These are phyloP conservation scores for Lethrus apterus DNA, from an alignment of 1,140 invertebrate species.

Conservation along the genomic window DNA sequence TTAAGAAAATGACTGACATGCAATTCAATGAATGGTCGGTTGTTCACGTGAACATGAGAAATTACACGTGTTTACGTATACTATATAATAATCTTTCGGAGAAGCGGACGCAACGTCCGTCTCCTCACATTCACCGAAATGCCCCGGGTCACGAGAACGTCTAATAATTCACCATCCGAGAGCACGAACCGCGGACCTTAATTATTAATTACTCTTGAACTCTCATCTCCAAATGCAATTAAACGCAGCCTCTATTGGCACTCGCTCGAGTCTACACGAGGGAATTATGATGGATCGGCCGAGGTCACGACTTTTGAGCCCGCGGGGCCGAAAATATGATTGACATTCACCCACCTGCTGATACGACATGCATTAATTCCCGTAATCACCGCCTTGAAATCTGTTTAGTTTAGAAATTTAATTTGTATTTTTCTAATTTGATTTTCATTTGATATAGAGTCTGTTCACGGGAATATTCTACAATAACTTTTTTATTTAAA, in stretches of 20 bases:
- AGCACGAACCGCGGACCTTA: constrained; percentile 19
- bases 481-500: too few relatives aligned
- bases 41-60: too few relatives aligned
- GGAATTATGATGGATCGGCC: constrained; percentile 21
- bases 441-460: too few relatives aligned
- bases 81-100: too few relatives aligned
- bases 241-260: constrained; percentile 19
- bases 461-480: too few relatives aligned
- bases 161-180: constrained; percentile 21
- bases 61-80: too few relatives aligned
- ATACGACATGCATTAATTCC: constrained; percentile 19
- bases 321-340: constrained; percentile 20
- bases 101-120: background rate
- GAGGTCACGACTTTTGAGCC: constrained; percentile 20
- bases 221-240: constrained; percentile 26
- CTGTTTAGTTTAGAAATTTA: constrained; percentile 4
- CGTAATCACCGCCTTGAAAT: constrained; percentile 9
- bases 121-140: constrained; percentile 4
- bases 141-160: constrained; percentile 13
- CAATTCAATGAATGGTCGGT: too few relatives aligned
- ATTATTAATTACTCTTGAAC: constrained; percentile 25
- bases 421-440: too few relatives aligned
- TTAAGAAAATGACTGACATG: too few relatives aligned
- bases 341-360: constrained; percentile 23
- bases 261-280: constrained; percentile 2